These are phyloP conservation scores for Ephialtes manifestator DNA, from an alignment of 2,888 invertebrate species.

Conservation along the genomic window DNA sequence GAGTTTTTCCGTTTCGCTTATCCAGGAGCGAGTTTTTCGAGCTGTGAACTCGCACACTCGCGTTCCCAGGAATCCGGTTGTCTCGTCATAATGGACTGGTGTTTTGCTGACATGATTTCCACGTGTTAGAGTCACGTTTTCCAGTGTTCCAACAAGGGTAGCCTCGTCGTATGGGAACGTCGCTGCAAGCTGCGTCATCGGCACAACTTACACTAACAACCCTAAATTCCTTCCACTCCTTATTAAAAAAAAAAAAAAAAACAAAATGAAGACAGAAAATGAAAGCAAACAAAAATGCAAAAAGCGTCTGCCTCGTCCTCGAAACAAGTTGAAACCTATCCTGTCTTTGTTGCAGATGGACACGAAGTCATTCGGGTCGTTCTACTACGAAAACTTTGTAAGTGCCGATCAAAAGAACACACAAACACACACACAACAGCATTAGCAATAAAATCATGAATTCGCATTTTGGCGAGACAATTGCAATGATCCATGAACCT, in stretches of 20 bases:
- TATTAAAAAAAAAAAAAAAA: conserved; percentile 54
- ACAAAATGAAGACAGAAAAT: conserved; percentile 60
- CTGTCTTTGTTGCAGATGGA: conserved; percentile 94
- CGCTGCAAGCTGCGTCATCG: conserved; percentile 86
- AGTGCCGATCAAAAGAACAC: conserved; percentile 88
- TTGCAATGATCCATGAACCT: conserved; percentile 18
- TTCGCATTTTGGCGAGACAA: conserved; percentile 25
- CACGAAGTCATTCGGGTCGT: conserved; percentile 98
- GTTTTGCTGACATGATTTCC: conserved; percentile 76
- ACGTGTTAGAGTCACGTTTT: conserved; percentile 79
- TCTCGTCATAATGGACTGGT: conserved; percentile 75
- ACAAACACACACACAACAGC: conserved; percentile 39
- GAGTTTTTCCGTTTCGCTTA: conserved; percentile 44
- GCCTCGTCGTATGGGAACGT: conserved; percentile 84
- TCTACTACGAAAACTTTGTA: conserved; percentile 98
- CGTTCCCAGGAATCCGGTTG: conserved; percentile 34
- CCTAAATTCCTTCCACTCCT: conserved; percentile 48
- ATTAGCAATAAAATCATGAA: conserved; percentile 29
- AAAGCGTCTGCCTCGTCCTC: conserved; percentile 75
- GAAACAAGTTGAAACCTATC: conserved; percentile 84
- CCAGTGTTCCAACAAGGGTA: conserved; percentile 84
- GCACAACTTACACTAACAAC: conserved; percentile 82
- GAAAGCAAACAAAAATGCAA: conserved; percentile 44
- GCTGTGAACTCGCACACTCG: conserved; percentile 43
- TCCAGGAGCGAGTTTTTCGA: conserved; percentile 56